Percentiles rank a stretch among this genome's conserved stretches.
phyloP scores from a whole-genome alignment of 30 jellyfish, hydroid and myxozoan species.

The Aurelia aurita complex sp. Pacific region DNA sequence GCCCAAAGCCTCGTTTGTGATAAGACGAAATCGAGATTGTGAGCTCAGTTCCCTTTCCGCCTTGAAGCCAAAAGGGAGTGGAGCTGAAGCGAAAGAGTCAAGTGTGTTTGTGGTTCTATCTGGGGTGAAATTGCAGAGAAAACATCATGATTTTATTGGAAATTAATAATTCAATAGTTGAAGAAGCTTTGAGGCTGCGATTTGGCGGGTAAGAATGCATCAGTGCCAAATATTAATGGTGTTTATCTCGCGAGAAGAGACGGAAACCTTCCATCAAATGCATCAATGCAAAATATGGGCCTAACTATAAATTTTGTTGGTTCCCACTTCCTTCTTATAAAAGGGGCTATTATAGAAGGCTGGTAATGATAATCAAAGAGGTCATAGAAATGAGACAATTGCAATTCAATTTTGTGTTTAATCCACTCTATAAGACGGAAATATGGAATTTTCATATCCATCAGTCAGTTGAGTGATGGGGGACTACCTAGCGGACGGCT shows the following conservation, averaged over 20 bases:
- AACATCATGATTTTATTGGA: conserved; percentile 83
- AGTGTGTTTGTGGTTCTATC: background rate
- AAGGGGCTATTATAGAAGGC: too few species aligned
- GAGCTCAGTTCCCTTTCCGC: conserved; percentile 20
- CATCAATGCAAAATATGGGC: background rate
- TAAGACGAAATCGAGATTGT: too few species aligned
- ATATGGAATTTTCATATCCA: too few species aligned
- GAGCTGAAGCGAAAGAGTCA: conserved; percentile 3
- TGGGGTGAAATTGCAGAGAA: too few species aligned
- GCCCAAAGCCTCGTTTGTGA: too few species aligned
- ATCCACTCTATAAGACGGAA: too few species aligned
- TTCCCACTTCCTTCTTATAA: too few species aligned
- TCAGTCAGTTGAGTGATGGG: too few species aligned
- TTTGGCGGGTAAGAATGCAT: conserved; percentile 83
- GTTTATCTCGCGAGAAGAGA: background rate
- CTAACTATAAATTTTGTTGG: background rate
- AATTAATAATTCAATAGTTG: conserved; percentile 84
- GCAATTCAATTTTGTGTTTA: too few species aligned
- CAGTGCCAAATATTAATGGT: background rate
- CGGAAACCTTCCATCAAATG: background rate
- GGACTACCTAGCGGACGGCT: too few species aligned
- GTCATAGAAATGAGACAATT: too few species aligned
- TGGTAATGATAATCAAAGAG: too few species aligned
- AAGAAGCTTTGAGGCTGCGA: conserved; percentile 93
- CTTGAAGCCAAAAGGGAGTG: conserved; percentile 13